Percentiles rank a stretch among this genome's conserved stretches.
Conservation (phyloP, 2,888 invertebrate genomes). For the Epirrhoe alternata region DNA sequence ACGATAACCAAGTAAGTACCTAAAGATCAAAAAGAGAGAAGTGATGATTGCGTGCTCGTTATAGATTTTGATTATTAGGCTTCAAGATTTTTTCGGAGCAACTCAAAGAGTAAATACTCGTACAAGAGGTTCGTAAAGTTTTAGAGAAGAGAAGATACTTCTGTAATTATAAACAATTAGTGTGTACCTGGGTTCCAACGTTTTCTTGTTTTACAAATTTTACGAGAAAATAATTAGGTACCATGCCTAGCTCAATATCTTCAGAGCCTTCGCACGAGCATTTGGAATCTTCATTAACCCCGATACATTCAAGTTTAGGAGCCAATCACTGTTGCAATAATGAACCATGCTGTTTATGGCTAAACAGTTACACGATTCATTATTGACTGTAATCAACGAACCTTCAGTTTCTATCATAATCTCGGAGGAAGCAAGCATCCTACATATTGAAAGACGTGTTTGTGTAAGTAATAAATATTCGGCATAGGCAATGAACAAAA, state of each 20-base stretch:
- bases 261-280: constrained; percentile 47
- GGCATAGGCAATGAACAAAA: constrained; percentile 4
- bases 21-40: no score
- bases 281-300: constrained; percentile 54
- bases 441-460: background rate
- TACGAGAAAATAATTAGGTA: constrained; percentile 28
- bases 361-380: constrained; percentile 28
- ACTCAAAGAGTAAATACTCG: background rate
- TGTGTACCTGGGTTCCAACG: background rate
- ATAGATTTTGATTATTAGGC: no score
- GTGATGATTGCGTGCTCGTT: no score
- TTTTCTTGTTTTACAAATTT: constrained; percentile 23
- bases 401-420: constrained; percentile 9
- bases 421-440: constrained; percentile 9
- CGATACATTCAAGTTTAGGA: constrained; percentile 47
- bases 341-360: constrained; percentile 32
- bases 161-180: background rate
- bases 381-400: constrained; percentile 20
- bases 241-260: constrained; percentile 32
- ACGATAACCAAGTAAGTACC: background rate
- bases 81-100: background rate
- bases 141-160: background rate
- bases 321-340: constrained; percentile 49
- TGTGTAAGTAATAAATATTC: background rate
- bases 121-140: background rate